Percentiles rank a stretch among this genome's conserved stretches.
phyloP scores from a whole-genome alignment of 1,140 invertebrate genomes.

The Zaprionus kolodkinae region DNA sequence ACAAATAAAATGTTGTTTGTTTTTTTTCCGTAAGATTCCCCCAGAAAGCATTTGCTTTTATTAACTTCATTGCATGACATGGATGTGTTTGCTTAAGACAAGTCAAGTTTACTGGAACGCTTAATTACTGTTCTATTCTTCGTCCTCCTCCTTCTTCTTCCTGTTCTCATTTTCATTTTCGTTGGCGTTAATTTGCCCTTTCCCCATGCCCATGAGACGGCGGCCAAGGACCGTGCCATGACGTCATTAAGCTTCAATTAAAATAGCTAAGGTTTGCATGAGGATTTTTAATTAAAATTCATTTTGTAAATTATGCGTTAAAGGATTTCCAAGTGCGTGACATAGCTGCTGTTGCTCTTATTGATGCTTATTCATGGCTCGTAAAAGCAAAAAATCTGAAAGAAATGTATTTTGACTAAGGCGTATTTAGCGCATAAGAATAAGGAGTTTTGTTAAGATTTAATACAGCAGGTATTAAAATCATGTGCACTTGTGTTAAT shows the following conservation, averaged over 20 bases:
- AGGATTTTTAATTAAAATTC: slow-evolving; percentile 81
- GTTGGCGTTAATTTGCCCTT: neutral
- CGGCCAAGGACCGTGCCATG: slow-evolving; percentile 58
- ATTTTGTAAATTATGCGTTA: slow-evolving; percentile 79
- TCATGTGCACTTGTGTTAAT: neutral
- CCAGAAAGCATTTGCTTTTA: slow-evolving; percentile 58
- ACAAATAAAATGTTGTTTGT: neutral
- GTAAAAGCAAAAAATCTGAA: slow-evolving; percentile 19
- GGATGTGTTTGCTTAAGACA: slow-evolving; percentile 53
- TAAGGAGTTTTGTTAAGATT: too few species aligned
- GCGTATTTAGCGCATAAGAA: neutral
- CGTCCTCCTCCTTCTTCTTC: slow-evolving; percentile 18
- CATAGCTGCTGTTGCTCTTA: slow-evolving; percentile 17
- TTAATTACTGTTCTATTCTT: slow-evolving; percentile 63
- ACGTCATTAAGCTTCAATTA: slow-evolving; percentile 79
- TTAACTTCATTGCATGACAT: slow-evolving; percentile 64
- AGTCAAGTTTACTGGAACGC: slow-evolving; percentile 66
- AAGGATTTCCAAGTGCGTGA: slow-evolving; percentile 63
- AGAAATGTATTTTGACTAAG: slow-evolving; percentile 21
- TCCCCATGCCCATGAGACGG: slow-evolving; percentile 14
- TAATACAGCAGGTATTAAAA: too few species aligned
- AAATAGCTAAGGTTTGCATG: slow-evolving; percentile 78
- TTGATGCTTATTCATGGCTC: slow-evolving; percentile 21
- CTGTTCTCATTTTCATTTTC: slow-evolving; percentile 5
- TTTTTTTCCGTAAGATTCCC: neutral